Base-by-base conservation (phyloP, 30 jellyfish, hydroid and myxozoan species). In the Pelagia noctiluca region DNA sequence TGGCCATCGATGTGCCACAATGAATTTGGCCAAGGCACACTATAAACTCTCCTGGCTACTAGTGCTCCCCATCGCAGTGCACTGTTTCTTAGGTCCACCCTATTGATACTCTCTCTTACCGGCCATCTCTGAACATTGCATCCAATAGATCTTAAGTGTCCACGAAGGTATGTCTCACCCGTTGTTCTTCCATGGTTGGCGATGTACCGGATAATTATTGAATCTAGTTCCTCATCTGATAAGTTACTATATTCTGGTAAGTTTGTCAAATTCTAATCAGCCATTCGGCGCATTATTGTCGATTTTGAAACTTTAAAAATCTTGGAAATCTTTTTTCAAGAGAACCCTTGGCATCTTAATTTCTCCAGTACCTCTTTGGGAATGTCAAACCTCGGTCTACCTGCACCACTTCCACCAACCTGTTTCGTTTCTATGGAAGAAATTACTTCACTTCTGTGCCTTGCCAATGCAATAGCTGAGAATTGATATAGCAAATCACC, bases 11-110 rank as follows among this genome's bases (percentile, higher is more conserved):
- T 28, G 24, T 13, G 57, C 77, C 77, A 63, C 35, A 74, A 67
- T 19, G 86, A 74, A 49, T 49, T 74, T 37, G 86, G 86, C 86
- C 86, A 74, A 74, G 86, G 86, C 31, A 74, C 86, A 29, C 53
- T 42, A 35, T 74, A 74, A 3, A 22, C 57, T 35, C 86, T 71
- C 29, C 86, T 74, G 49, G 35, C 32, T 49, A 74, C 53, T 12
- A 74, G 33, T 42, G 50, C 75, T 38, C 86, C 86, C 86, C 86
- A 74, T n/a, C 86, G 74, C 24, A 37, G 21, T 10, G 76, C 76
- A 35, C 25, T 12, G 31, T 71, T 71, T 34, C 26, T 34, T 22
- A 77, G 83, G 46, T 71, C 83, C 46, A 71, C 83, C 35, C 83
- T n/a, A 3, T 25, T 29, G 16, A 47, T 26, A 49, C 49, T 42